Percentiles rank a stretch among this genome's conserved stretches.
phyloP scores from a whole-genome alignment of 2,888 invertebrate genomes.

The Standfussiana lucernea region DNA sequence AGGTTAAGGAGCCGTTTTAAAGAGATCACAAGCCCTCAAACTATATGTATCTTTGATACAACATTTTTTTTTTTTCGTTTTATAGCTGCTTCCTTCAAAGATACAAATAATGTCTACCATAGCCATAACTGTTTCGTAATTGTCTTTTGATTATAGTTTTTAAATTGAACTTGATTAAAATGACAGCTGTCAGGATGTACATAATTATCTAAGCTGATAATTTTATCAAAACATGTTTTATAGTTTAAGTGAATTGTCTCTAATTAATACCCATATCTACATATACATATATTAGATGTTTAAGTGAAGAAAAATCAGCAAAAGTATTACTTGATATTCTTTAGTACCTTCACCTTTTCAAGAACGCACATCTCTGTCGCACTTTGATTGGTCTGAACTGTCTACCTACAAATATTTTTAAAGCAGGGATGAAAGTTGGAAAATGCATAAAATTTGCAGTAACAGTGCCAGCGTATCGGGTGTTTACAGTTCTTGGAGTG shows the following conservation, averaged over 20 bases:
- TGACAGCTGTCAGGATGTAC: too few relatives aligned
- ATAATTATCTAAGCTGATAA: too few relatives aligned
- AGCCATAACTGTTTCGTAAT: neutral
- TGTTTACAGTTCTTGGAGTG: too few relatives aligned
- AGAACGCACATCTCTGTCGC: neutral
- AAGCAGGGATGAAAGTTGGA: neutral
- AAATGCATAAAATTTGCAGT: neutral
- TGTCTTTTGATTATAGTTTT: too few relatives aligned
- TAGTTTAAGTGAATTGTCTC: too few relatives aligned
- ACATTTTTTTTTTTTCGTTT: neutral
- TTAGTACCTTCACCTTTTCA: neutral
- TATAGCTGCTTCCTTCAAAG: neutral
- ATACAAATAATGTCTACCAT: neutral
- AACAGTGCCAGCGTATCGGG: too few relatives aligned
- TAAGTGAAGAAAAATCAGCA: neutral
- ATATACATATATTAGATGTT: neutral
- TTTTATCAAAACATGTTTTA: too few relatives aligned
- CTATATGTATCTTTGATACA: neutral
- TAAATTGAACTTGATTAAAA: too few relatives aligned
- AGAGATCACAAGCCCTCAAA: neutral
- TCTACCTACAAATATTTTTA: neutral
- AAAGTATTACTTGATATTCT: neutral
- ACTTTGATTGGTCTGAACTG: neutral
- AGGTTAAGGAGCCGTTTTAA: neutral
- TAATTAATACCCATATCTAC: too few relatives aligned